Evolutionary conservation across 2,797 vertebrate genomes (phyloP).

Genomic region (Balearica regulorum): DNA sequence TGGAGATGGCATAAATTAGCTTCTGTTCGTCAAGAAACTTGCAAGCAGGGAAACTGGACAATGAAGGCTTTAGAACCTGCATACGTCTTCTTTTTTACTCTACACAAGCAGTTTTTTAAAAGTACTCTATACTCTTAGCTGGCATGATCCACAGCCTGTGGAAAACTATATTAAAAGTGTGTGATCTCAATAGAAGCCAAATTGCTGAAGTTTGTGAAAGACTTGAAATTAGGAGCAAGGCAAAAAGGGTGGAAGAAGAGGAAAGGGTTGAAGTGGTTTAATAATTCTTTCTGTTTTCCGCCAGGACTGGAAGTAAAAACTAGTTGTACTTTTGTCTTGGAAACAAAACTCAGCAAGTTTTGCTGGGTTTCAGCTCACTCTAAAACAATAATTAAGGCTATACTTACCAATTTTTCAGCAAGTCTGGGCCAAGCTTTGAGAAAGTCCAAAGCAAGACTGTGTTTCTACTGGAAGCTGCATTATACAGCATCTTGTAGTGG

Average conservation of each 20-base stretch:
- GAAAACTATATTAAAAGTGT: not conserved
- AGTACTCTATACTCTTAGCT: not conserved
- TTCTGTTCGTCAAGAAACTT: not conserved
- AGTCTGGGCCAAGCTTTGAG: not conserved
- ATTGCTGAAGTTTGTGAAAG: not conserved
- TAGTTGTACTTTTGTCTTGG: not conserved
- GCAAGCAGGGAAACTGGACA: not conserved
- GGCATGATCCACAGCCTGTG: not conserved
- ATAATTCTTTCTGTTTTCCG: not conserved
- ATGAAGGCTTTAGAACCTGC: not conserved
- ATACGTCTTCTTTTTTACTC: not conserved
- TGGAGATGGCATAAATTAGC: not conserved
- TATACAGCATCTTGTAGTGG: not conserved
- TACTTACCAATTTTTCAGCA: not conserved
- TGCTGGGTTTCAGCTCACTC: not conserved
- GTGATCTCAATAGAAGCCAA: not conserved
- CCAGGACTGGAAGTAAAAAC: not conserved
- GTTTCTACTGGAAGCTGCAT: not conserved
- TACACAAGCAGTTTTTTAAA: not conserved
- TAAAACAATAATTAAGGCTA: not conserved
- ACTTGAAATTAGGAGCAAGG: not conserved
- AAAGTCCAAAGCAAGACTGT: not conserved
- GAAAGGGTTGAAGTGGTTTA: not conserved
- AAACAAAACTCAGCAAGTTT: not conserved
- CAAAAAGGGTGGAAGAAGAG: not conserved